Percentiles rank a stretch among this genome's conserved stretches.
These are phyloP conservation scores for Anthrax anthrax DNA, from an alignment of 2,888 invertebrate genomes.

Conservation along the genomic window DNA sequence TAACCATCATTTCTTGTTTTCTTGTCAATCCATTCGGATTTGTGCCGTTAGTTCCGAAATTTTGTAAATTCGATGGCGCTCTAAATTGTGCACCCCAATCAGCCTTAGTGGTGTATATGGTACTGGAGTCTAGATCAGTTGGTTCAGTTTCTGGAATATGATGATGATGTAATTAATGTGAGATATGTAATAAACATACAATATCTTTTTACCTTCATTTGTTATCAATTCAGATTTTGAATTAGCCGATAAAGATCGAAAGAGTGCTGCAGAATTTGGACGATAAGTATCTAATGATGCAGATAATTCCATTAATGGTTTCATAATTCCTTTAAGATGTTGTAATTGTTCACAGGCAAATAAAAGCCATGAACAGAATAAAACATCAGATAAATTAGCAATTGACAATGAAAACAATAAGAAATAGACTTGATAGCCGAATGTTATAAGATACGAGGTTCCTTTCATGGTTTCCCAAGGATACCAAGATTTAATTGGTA, in stretches of 20 bases:
- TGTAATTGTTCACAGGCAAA: slow-evolving; percentile 77
- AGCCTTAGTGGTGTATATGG: slow-evolving; percentile 61
- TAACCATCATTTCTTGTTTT: slow-evolving; percentile 70
- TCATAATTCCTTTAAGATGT: slow-evolving; percentile 75
- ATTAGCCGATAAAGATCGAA: slow-evolving; percentile 41
- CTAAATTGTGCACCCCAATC: slow-evolving; percentile 64
- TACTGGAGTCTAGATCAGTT: slow-evolving; percentile 51
- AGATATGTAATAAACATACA: too few relatives aligned
- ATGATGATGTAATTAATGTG: background rate
- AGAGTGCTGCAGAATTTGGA: slow-evolving; percentile 56
- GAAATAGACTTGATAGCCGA: slow-evolving; percentile 57
- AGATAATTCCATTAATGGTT: slow-evolving; percentile 73
- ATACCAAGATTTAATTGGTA: slow-evolving; percentile 64
- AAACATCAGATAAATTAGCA: slow-evolving; percentile 50
- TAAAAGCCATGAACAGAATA: slow-evolving; percentile 74
- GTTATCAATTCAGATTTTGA: slow-evolving; percentile 32
- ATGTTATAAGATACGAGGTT: slow-evolving; percentile 48
- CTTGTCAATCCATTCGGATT: slow-evolving; percentile 69
- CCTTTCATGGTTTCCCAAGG: slow-evolving; percentile 63
- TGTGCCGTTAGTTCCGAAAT: slow-evolving; percentile 39
- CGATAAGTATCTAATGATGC: slow-evolving; percentile 64
- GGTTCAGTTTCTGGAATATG: slow-evolving; percentile 40
- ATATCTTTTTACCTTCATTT: slow-evolving; percentile 27
- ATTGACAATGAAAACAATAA: slow-evolving; percentile 48
- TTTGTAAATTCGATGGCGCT: slow-evolving; percentile 49